These are phyloP conservation scores for Caenorhabditis drosophilae DNA, from an alignment of 2,888 invertebrate species.

Conservation along the genomic window DNA sequence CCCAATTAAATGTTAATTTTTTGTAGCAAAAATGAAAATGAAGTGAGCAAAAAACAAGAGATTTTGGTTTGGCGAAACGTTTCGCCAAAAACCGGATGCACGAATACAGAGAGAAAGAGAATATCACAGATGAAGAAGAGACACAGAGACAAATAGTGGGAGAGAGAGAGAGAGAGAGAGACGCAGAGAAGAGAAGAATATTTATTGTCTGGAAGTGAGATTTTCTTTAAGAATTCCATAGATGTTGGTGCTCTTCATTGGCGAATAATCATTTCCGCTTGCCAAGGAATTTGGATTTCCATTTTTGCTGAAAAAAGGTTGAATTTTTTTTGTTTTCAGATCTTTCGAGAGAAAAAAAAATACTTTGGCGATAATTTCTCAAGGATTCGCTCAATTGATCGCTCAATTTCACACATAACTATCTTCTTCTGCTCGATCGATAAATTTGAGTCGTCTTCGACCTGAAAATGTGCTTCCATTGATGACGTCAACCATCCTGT, in stretches of 20 bases:
- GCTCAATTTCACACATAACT: constrained; percentile 39
- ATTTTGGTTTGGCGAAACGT: too few relatives aligned
- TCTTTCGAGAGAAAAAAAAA: too few relatives aligned
- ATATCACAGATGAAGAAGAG: too few relatives aligned
- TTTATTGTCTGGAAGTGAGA: constrained; percentile 33
- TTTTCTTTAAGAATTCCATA: constrained; percentile 42
- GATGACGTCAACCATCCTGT: too few relatives aligned
- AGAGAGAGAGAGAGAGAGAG: too few relatives aligned
- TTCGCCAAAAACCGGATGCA: too few relatives aligned
- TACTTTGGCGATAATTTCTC: constrained; percentile 19
- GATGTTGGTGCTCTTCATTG: constrained; percentile 33
- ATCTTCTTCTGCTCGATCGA: constrained; percentile 40
- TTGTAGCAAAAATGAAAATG: too few relatives aligned
- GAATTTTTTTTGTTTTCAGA: constrained; percentile 8
- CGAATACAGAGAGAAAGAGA: too few relatives aligned
- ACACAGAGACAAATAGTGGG: too few relatives aligned
- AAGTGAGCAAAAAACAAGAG: too few relatives aligned
- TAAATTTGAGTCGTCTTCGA: constrained; percentile 38
- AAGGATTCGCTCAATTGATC: constrained; percentile 30
- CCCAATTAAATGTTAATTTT: too few relatives aligned
- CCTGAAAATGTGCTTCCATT: constrained; percentile 27
- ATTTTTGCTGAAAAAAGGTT: too few relatives aligned
- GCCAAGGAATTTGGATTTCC: constrained; percentile 15
- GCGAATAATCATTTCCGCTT: constrained; percentile 46
- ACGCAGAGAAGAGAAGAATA: not conserved